phyloP scores from a whole-genome alignment of 2,888 invertebrate species.

The Himalopsyche anomala region DNA sequence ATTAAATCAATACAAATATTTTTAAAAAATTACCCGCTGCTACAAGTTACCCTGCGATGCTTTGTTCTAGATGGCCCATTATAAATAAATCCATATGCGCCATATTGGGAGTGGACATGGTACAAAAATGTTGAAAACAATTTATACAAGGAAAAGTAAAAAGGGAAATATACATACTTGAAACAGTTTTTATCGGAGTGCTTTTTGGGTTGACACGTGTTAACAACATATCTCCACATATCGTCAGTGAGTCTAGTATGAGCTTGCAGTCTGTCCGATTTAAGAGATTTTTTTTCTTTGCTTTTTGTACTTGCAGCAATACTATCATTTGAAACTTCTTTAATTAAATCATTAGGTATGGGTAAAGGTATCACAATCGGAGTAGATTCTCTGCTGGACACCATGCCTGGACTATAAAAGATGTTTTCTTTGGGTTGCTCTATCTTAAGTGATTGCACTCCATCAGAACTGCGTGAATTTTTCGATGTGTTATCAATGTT shows the following conservation, averaged over 20 bases:
- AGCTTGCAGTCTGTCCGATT: neutral
- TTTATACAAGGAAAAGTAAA: too few species aligned
- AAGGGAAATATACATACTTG: slow-evolving; percentile 37
- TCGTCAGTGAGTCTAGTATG: neutral
- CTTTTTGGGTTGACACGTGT: slow-evolving; percentile 48
- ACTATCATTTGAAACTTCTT: slow-evolving; percentile 7
- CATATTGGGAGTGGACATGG: too few species aligned
- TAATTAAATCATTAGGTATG: neutral
- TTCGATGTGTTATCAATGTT: neutral
- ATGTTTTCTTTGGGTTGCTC: neutral
- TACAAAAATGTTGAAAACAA: too few species aligned
- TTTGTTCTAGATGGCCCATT: too few species aligned
- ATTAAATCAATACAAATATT: too few species aligned
- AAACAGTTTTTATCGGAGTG: slow-evolving; percentile 53
- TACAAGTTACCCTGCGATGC: too few species aligned
- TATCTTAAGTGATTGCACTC: neutral
- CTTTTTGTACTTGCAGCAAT: neutral
- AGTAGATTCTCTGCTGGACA: slow-evolving; percentile 58
- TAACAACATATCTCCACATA: slow-evolving; percentile 50
- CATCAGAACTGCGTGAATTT: neutral
- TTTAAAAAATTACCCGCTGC: too few species aligned
- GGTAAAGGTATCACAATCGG: slow-evolving; percentile 42
- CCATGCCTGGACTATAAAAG: slow-evolving; percentile 62
- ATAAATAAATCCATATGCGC: too few species aligned
- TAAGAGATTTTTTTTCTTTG: neutral